These are phyloP conservation scores for Atethmia centrago DNA, from an alignment of 2,888 invertebrate genomes.

Conservation along the genomic window DNA sequence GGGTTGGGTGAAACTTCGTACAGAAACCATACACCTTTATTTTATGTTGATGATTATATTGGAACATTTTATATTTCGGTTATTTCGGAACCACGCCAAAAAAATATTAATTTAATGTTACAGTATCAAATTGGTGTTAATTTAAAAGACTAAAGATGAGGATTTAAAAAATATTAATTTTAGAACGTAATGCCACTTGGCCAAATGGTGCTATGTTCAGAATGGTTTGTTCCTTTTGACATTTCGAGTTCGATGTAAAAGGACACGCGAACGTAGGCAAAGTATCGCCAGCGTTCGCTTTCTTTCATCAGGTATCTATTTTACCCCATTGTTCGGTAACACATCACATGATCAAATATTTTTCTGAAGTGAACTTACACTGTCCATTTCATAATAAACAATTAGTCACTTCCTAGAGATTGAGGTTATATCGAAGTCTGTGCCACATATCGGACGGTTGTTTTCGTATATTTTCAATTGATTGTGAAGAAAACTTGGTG, in stretches of 20 bases:
- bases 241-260: constrained; percentile 83
- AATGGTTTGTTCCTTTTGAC: constrained; percentile 83
- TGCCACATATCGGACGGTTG: constrained; percentile 83
- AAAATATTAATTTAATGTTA: too few relatives aligned
- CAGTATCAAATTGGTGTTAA: too few relatives aligned
- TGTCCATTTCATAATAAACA: constrained; percentile 52
- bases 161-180: constrained; percentile 19
- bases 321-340: constrained; percentile 49
- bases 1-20: constrained; percentile 1
- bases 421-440: constrained; percentile 83
- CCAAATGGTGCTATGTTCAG: constrained; percentile 65
- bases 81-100: not conserved
- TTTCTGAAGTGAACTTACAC: constrained; percentile 40
- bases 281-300: constrained; percentile 85
- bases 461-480: constrained; percentile 64
- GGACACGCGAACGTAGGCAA: constrained; percentile 89
- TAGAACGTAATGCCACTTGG: constrained; percentile 57
- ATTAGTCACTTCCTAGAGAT: constrained; percentile 70
- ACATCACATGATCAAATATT: constrained; percentile 33
- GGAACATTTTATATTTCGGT: not conserved
- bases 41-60: not conserved
- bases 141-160: not conserved
- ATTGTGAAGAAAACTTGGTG: constrained; percentile 52
- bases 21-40: constrained; percentile 3
- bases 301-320: constrained; percentile 83